Base-by-base conservation (phyloP, 2,888 invertebrate genomes). In the Sabellastarte sp. region DNA sequence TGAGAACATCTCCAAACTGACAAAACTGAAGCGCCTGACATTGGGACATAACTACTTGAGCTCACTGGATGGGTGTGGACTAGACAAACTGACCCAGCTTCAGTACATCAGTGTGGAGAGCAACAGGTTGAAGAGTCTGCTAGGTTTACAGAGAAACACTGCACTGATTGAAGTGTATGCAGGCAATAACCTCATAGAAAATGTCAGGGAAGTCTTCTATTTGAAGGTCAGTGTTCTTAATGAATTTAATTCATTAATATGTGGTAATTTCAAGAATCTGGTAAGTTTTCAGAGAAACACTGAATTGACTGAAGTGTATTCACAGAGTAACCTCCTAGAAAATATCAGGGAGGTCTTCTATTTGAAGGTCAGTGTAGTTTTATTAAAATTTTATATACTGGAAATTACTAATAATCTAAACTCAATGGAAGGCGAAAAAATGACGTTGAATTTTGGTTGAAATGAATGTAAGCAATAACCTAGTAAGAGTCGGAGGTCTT, bases 141-240 rank as follows among this genome's bases (percentile, higher is more conserved):
- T 68, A 32, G 79, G 80, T 29, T 62, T 82, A 31, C 77, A 80
- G 63, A 69, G 73, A 59, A 4, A 74, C 59, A 69, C 65, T 24
- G 66, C 76, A 20, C 73, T 84, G n/a, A 71, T 77, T 30, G 82
- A 84, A 65, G 72, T 84, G n/a, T 84, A 83, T 67, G 69, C 80
- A 15, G 80, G 80, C 29, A 80, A 82, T 65, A 84, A 84, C 65
- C 61, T 68, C 41, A 77, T 84, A 29, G 59, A 67, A 31, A 81
- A 78, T 69, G 75, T 81, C 59, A 68, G 83, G 52, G 83, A 83
- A 60, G 72, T 84, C 50, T 82, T 83, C 70, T 74, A 73, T 61
- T 70, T 84, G 50, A 84, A 84, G 78, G 81, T 81, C 63, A 20
- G 26, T 53, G n/a, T n/a, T n/a, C n/a, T n/a, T n/a, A n/a, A n/a